Conservation (phyloP, 2,113 vertebrate genomes). For the Protomyctophum bolini region DNA sequence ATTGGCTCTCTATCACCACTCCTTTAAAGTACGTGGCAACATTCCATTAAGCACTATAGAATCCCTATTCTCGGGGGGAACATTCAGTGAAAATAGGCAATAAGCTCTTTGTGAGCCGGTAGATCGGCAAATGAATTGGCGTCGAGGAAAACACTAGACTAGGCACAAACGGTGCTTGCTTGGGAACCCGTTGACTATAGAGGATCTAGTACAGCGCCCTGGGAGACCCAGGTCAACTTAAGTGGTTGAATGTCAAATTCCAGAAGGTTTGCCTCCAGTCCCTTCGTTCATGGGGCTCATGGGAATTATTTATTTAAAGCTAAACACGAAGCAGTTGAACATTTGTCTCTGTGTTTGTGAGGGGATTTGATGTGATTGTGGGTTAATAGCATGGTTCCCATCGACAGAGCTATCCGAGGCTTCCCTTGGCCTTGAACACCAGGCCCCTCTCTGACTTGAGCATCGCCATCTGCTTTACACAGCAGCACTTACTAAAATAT, state of each 20-base stretch:
- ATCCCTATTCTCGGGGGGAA: too few relatives aligned
- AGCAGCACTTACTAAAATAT: slow-evolving; percentile 52
- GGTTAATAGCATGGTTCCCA: slow-evolving; percentile 40
- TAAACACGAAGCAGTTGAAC: slow-evolving; percentile 2
- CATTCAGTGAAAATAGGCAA: too few relatives aligned
- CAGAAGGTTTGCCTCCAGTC: slow-evolving; percentile 2
- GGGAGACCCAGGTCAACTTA: too few relatives aligned
- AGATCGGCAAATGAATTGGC: too few relatives aligned
- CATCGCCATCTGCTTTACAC: slow-evolving; percentile 73
- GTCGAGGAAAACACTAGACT: too few relatives aligned
- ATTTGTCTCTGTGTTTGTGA: neutral
- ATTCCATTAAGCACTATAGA: slow-evolving; percentile 11
- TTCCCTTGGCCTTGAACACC: slow-evolving; percentile 30
- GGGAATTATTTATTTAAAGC: slow-evolving; percentile 25
- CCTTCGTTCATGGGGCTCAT: slow-evolving; percentile 18
- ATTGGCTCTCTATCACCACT: too few relatives aligned
- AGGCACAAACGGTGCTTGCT: too few relatives aligned
- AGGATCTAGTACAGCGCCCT: too few relatives aligned
- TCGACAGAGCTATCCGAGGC: slow-evolving; percentile 62
- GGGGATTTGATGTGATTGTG: neutral
- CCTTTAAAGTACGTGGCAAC: neutral
- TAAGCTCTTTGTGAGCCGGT: too few relatives aligned
- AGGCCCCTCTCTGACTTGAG: slow-evolving; percentile 54
- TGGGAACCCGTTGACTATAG: too few relatives aligned
- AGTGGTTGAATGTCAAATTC: slow-evolving; percentile 20